Base-by-base conservation (phyloP, 2,888 invertebrate genomes). In the Dolichopus griseipennis region DNA sequence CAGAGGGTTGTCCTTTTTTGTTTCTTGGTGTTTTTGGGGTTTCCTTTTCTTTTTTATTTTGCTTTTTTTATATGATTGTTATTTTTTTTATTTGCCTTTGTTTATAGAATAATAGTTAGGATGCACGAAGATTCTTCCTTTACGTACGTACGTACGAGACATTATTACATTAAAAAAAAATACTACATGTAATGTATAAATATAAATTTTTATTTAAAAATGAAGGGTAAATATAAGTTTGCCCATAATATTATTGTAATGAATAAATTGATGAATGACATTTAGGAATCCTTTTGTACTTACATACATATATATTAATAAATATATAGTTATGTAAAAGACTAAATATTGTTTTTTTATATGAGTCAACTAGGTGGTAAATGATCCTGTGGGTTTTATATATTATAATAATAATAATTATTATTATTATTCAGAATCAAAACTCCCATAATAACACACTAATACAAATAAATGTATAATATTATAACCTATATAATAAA, bases 221-320 rank as follows among this genome's bases (percentile, higher is more conserved):
- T 69, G 69, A 75, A 78, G 79, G 79, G 79, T 79, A 80, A 79
- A 79, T 79, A 79, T 80, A 79, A 79, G 80, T 79, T 76, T 76
- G 75, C 78, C 76, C 52, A 79, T 80, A 79, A 79, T 79, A 78
- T 79, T 77, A 73, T 78, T 78, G 77, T 79, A 80, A 80, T 79
- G 80, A 79, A 80, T 79, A 79, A 79, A 79, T 79, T 79, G 80
- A 79, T 79, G 78, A 78, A 79, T 79, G 78, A 76, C 18, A 74
- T 75, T 76, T 73, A 2, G 18, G 52, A 52, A 52, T 52, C 52
- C 18, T 1, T 52, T 52, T 52, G 18, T 52, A 52, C 18, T 2
- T 15, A 6, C 6, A 52, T n/a, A 52, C 6, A 52, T 3, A 15
- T 15, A n/a, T 18, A 37, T 37, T 10, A 10, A 37, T 37, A 37